These are phyloP conservation scores for Scolopax rusticola DNA, from an alignment of 2,797 vertebrate genomes.

Conservation along the genomic window DNA sequence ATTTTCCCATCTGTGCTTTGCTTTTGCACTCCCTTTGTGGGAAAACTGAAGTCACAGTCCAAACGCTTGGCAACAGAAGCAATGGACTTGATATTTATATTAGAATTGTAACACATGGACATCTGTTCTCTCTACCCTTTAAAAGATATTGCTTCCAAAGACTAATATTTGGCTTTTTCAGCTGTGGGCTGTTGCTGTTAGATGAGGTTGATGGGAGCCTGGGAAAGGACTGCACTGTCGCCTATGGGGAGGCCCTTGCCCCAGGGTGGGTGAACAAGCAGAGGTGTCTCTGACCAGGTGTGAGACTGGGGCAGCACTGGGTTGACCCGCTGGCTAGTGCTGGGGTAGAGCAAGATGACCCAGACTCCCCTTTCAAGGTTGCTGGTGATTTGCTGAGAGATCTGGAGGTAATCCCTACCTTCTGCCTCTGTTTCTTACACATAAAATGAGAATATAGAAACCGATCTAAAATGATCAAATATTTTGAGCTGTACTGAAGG, in stretches of 20 bases:
- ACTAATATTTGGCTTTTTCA: conserved; percentile 19
- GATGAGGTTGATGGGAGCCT: background rate
- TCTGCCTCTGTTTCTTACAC: background rate
- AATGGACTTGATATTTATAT: conserved; percentile 45
- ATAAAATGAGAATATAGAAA: background rate
- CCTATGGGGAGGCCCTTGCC: background rate
- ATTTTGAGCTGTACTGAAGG: background rate
- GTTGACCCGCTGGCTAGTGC: background rate
- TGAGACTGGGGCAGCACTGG: accelerated
- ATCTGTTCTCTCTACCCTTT: conserved; percentile 41
- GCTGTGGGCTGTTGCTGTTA: background rate
- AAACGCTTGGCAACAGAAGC: conserved; percentile 35
- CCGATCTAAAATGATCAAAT: background rate
- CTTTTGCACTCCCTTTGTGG: background rate
- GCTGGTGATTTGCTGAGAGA: background rate
- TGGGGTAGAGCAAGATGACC: background rate
- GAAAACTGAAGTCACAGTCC: conserved; percentile 29
- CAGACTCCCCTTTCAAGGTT: background rate
- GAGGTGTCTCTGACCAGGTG: background rate
- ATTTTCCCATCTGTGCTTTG: conserved; percentile 48
- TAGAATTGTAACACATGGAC: conserved; percentile 24
- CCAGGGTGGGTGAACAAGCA: background rate
- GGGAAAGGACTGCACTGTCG: background rate
- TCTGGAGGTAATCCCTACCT: background rate
- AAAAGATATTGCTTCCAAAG: background rate